Base-by-base conservation (phyloP, 2,888 invertebrate genomes). In the Helleia helle region DNA sequence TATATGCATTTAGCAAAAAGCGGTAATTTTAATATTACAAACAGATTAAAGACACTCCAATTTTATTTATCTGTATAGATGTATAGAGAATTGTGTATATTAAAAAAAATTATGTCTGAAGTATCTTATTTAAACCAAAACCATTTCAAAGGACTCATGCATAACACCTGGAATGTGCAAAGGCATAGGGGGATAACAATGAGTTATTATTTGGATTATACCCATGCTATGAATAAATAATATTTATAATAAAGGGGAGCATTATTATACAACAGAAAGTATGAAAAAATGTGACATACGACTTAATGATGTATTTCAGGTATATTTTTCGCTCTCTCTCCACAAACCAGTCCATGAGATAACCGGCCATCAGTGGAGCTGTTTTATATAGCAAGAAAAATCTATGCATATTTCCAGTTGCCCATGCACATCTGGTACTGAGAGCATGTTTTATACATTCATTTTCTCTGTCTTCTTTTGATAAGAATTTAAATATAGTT, bases 281-380 rank as follows among this genome's bases (percentile, higher is more conserved):
- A 30, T n/a, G n/a, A n/a, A n/a, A n/a, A 22, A 47, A 58, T 57
- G 54, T 75, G 90, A 96, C 97, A 87, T 95, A 99, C 97, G 97
- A 92, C 91, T 97, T 99, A 55, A 97, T 90, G 76, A 99, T 93
- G 71, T 90, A 89, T 83, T 93, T 96, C 65, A 99, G 87, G 62
- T 97, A 98, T 58, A 87, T 86, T 83, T 95, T 97, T 65, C 99
- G 88, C 76, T 98, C 97, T 64, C 99, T 89, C 52, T 96, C 94
- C 68, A 96, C 90, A 88, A 99, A 99, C 96, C 98, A 97, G 85
- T 99, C 98, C 86, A 99, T 94, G 54, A 99, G 89, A 83, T 95
- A 97, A 43, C 95, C 95, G 31, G 96, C 93, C 99, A 99, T 99
- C 65, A 93, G 88, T 12, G 99, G 99, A 27, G 99, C 93, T 46